A percentile compares a stretch with the other conserved stretches of the same genome.
Conservation (phyloP, 92 coral and sea anemone genomes). For the Chrysogorgia sp. region DNA sequence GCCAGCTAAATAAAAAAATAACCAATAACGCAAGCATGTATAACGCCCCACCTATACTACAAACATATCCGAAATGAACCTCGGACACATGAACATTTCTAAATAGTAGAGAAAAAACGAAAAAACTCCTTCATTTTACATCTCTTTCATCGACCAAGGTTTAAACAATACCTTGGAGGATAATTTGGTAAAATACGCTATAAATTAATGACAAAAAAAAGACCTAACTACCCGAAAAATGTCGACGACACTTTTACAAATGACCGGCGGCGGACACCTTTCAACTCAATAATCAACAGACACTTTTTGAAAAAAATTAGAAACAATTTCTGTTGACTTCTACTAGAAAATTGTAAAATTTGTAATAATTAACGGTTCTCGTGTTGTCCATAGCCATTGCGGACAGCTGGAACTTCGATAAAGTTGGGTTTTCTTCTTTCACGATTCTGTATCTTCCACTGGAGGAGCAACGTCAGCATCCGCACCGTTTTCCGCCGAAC, state of each 20-base stretch:
- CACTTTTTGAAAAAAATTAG: too few species aligned
- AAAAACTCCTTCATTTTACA: neutral
- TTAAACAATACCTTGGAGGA: neutral
- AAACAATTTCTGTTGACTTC: too few species aligned
- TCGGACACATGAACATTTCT: neutral
- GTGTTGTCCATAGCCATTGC: too few species aligned
- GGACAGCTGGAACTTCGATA: neutral
- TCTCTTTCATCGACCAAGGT: neutral
- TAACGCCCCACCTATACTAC: too few species aligned
- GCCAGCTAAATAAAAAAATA: neutral
- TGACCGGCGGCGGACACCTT: too few species aligned
- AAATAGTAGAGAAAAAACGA: neutral
- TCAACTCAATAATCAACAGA: too few species aligned
- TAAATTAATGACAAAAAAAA: neutral
- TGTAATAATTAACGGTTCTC: too few species aligned
- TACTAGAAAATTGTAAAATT: too few species aligned
- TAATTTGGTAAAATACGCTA: neutral
- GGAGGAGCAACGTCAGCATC: conserved; percentile 20
- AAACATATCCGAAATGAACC: too few species aligned
- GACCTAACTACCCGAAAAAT: conserved; percentile 1
- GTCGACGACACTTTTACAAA: too few species aligned
- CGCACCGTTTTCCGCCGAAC: conserved; percentile 55
- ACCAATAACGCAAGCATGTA: too few species aligned
- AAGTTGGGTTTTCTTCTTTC: neutral
- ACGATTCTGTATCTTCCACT: neutral